These are phyloP conservation scores for Mactromeris polynyma DNA, from an alignment of 2,888 invertebrate genomes.

Conservation along the genomic window DNA sequence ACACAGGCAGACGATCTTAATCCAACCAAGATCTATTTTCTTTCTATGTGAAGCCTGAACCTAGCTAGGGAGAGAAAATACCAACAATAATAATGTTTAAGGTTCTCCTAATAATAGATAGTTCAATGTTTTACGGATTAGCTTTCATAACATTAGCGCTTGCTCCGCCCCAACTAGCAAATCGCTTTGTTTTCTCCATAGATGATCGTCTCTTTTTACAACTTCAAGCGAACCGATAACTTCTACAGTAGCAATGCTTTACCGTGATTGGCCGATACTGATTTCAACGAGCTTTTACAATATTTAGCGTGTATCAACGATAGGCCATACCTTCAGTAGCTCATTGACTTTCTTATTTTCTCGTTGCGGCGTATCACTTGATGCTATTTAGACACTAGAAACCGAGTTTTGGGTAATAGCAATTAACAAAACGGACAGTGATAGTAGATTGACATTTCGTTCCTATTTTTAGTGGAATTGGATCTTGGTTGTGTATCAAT, in stretches of 20 bases:
- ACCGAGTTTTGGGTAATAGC: slow-evolving; percentile 56
- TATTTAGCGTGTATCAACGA: slow-evolving; percentile 47
- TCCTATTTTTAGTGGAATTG: slow-evolving; percentile 4
- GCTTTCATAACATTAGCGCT: slow-evolving; percentile 70
- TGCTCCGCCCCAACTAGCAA: slow-evolving; percentile 64
- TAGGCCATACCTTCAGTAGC: slow-evolving; percentile 21
- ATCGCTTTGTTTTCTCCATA: slow-evolving; percentile 69
- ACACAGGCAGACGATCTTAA: slow-evolving; percentile 61
- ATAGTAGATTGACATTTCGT: slow-evolving; percentile 47
- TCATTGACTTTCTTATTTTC: slow-evolving; percentile 46
- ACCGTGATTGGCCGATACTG: slow-evolving; percentile 58
- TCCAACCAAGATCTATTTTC: slow-evolving; percentile 63
- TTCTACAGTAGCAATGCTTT: slow-evolving; percentile 58
- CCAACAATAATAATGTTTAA: slow-evolving; percentile 67
- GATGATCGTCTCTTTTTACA: slow-evolving; percentile 53
- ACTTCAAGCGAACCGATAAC: slow-evolving; percentile 62
- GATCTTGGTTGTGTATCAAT: neutral
- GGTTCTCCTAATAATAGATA: slow-evolving; percentile 69
- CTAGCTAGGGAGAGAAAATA: slow-evolving; percentile 68
- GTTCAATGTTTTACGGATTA: slow-evolving; percentile 71
- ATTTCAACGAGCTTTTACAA: slow-evolving; percentile 49
- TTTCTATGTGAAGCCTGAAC: slow-evolving; percentile 61
- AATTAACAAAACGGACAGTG: slow-evolving; percentile 57
- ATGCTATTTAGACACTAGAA: slow-evolving; percentile 55
- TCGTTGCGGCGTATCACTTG: slow-evolving; percentile 34